phyloP scores from a whole-genome alignment of 2,888 invertebrate genomes.

The Gastracanthus pulcherrimus region DNA sequence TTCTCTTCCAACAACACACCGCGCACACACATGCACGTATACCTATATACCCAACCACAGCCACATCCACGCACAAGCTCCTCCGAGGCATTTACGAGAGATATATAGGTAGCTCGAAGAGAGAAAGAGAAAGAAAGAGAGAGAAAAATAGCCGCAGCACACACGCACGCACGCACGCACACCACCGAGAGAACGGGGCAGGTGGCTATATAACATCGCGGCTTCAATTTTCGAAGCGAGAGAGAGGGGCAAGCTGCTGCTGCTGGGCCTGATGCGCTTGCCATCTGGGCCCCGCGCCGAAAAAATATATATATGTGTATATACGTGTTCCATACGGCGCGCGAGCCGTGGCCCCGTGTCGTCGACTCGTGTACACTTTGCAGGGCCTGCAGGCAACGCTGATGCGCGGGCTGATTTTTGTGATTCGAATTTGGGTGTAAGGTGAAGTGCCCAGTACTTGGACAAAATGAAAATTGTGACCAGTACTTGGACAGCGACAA shows the following conservation, averaged over 20 bases:
- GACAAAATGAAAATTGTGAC: too few relatives aligned
- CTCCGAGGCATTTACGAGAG: constrained; percentile 49
- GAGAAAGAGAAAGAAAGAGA: constrained; percentile 10
- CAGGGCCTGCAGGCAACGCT: too few relatives aligned
- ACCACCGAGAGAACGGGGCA: constrained; percentile 29
- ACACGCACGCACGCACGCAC: constrained; percentile 34
- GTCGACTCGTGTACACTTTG: not conserved
- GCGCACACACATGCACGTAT: not conserved
- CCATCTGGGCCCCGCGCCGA: constrained; percentile 72
- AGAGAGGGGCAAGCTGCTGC: constrained; percentile 26
- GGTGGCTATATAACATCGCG: constrained; percentile 51
- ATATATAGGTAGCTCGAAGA: too few relatives aligned
- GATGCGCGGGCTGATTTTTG: not conserved
- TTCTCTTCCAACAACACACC: not conserved
- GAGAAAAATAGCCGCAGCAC: constrained; percentile 11
- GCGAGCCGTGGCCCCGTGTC: constrained; percentile 7
- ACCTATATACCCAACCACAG: not conserved
- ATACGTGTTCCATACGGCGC: constrained; percentile 54
- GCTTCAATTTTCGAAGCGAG: constrained; percentile 53
- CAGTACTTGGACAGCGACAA: too few relatives aligned
- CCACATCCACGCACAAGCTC: constrained; percentile 24
- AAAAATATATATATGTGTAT: too few relatives aligned
- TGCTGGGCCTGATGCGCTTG: constrained; percentile 67
- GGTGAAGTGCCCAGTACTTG: too few relatives aligned
- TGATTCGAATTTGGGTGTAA: not conserved